phyloP scores from a whole-genome alignment of 92 coral and sea anemone genomes.

The Siderastrea radians region DNA sequence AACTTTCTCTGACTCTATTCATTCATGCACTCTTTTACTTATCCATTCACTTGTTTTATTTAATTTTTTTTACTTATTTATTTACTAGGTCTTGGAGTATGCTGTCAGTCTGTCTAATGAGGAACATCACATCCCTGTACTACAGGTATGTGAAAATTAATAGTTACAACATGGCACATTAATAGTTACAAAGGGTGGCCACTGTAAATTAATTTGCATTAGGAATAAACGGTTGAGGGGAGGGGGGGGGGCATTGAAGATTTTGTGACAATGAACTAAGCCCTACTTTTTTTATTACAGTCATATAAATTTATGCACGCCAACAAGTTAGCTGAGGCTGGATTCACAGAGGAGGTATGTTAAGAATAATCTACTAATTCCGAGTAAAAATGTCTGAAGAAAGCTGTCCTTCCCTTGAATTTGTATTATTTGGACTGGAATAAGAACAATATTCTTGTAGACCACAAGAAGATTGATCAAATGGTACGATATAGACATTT shows the following conservation, averaged over 20 bases:
- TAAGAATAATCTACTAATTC: not conserved
- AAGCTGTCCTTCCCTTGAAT: not conserved
- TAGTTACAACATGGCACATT: too few species aligned
- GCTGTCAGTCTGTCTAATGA: constrained; percentile 78
- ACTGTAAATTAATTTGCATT: not conserved
- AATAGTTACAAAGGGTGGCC: too few species aligned
- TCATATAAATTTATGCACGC: constrained; percentile 69
- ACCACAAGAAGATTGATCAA: too few species aligned
- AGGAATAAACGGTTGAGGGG: not conserved
- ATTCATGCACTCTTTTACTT: not conserved
- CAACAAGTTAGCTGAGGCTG: constrained; percentile 70
- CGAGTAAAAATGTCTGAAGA: not conserved
- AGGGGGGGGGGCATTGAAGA: not conserved
- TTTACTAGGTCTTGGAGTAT: constrained; percentile 82
- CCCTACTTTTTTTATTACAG: constrained; percentile 33
- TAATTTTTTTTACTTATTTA: not conserved
- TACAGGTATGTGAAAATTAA: constrained; percentile 72
- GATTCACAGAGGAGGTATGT: constrained; percentile 76
- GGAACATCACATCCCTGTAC: constrained; percentile 67
- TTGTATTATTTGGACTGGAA: not conserved
- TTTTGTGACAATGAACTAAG: not conserved
- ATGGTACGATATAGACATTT: too few species aligned
- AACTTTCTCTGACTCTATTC: too few species aligned
- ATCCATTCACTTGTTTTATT: not conserved
- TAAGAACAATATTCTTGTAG: not conserved